Base-by-base conservation (phyloP, 2,113 vertebrate genomes). In the Aptenodytes forsteri region DNA sequence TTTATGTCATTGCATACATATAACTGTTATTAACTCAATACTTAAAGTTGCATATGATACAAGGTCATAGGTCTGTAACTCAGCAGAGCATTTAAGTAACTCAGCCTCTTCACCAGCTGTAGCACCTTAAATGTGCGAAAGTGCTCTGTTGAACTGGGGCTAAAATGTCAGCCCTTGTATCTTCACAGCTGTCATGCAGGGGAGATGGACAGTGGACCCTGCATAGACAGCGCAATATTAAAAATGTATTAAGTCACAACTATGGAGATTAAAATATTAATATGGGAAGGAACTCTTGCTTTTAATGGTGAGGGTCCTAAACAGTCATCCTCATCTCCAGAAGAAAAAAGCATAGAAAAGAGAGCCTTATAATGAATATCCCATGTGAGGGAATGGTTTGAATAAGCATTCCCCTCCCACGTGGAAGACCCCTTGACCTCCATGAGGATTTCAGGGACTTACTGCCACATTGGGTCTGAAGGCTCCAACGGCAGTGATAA, bases 341-440 rank as follows among this genome's bases (percentile, higher is more conserved):
- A 64, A 76, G 66, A 36, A 66, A 62, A 79, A 72, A 47, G 38
- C 5, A 34, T 6, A 30, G 23, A 36, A 36, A 52, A 75, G 32
- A 82, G 72, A 82, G n/a, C 29, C 46, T 79, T 80, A 61, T 21
- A 72, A 46, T 80, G 85, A 85, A 56, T 83, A 64, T 73, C 62
- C 61, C 42, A n/a, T 59, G 36, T 42, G 80, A 79, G 64, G 67
- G 71, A 81, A 90, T 22, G 61, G 55, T 73, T 94, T 94, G 93
- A 93, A 89, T 91, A 93, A 86, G 61, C 95, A 93, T 93, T 93
- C 38, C 54, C 20, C 22, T 95, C 71, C 70, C 64, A 58, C 3
- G 8, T 79, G 87, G 66, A 96, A 88, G 87, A 95, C 91, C 69
- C 69, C 32, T 94, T 94, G 92, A 94, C 77, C 86, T 93, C 72